Evolutionary conservation across 2,888 invertebrate genomes (phyloP), one percentile per base, ranked within the genome.

Genomic region (Abrostola triplasia): DNA sequence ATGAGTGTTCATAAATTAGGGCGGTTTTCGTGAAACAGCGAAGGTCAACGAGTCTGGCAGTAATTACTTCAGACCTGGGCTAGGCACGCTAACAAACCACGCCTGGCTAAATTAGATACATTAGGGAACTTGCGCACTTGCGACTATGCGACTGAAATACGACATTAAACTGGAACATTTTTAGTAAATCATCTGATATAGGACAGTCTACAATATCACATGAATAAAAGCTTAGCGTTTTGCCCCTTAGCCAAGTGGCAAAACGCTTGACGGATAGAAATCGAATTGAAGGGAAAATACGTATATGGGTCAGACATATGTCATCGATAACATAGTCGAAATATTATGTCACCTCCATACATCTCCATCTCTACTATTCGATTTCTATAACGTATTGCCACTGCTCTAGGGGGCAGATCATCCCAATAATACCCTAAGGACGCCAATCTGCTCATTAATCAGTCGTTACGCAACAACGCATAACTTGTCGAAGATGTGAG

Each of bases 71-170:
- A 52, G 66, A 52, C 62, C 77, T 69, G 74, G 72, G 68, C 73
- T 63, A 53, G 73, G 67, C 80, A 80, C 78, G 78, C 80, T 64
- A 73, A 37, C 53, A 49, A 1, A 36, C 66, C 80, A 72, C 78
- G 59, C 78, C 78, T 72, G 50, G 63, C 56, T 49, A 61, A 66
- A 70, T 72, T 71, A 53, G 53, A 63, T 60, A 6, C 24, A 61
- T 38, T 58, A 76, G 67, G 68, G 24, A 9, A n/a, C 5, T 6
- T 11, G 8, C 57, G 53, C 58, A 7, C 12, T 36, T 64, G 59
- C 58, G 62, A 69, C 48, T 76, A 50, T 55, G 36, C 41, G 41
- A 57, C 11, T 0, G 13, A 35, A 10, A 9, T 35, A 11, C 9
- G 47, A 10, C n/a, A 41, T 36, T 9, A 42, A 42, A 9, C 10